phyloP scores from a whole-genome alignment of 2,888 invertebrate genomes.

The Lasioglossum villosulum region DNA sequence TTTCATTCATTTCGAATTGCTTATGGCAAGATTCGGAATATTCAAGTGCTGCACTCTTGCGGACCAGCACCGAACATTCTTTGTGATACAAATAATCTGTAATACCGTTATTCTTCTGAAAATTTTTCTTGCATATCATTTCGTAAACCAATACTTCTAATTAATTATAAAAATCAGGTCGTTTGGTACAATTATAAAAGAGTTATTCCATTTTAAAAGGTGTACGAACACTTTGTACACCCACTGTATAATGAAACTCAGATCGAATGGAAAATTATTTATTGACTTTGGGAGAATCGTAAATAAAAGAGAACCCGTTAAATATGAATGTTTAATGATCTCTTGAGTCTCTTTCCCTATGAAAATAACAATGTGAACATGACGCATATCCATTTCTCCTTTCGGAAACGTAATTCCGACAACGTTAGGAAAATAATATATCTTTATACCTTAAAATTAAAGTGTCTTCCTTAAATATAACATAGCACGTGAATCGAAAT shows the following conservation, averaged over 20 bases:
- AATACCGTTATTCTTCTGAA: no score
- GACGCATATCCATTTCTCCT: constrained; percentile 9
- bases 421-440: constrained; percentile 39
- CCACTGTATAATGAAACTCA: background rate
- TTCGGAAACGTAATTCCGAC: constrained; percentile 15
- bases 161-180: no score
- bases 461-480: constrained; percentile 29
- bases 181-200: no score
- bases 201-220: no score
- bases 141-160: no score
- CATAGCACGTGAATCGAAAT: constrained; percentile 20
- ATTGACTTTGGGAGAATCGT: background rate
- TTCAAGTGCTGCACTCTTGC: background rate
- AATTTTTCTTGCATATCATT: no score
- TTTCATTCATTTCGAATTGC: background rate
- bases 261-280: constrained; percentile 4
- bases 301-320: constrained; percentile 24
- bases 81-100: background rate
- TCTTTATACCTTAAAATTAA: constrained; percentile 29
- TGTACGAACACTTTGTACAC: no score
- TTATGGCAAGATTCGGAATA: background rate
- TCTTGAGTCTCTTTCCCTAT: constrained; percentile 10
- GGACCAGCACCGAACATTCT: background rate
- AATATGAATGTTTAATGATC: constrained; percentile 33
- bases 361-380: constrained; percentile 22